A percentile compares a stretch with the other conserved stretches of the same genome.
These are phyloP conservation scores for Oreonectes daqikongensis DNA, from an alignment of 2,797 vertebrate species.

Conservation along the genomic window DNA sequence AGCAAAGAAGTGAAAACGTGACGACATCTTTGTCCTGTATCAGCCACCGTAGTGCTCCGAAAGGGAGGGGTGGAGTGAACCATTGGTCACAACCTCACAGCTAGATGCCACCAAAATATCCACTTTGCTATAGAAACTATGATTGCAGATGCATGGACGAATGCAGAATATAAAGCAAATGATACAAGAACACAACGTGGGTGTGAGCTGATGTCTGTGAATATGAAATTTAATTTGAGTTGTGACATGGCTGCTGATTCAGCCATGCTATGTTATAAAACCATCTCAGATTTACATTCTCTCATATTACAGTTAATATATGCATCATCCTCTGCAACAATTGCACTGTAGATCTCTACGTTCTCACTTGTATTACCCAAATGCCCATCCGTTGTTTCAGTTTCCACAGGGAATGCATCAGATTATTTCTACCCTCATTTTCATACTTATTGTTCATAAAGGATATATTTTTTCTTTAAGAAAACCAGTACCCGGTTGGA, in stretches of 20 bases:
- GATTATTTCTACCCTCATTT: neutral
- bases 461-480: too few species aligned
- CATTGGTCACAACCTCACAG: too few species aligned
- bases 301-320: constrained; percentile 2
- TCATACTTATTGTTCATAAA: neutral
- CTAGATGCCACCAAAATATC: too few species aligned
- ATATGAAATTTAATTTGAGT: neutral
- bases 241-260: neutral
- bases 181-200: too few species aligned
- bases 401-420: neutral
- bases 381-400: neutral
- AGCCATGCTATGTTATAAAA: neutral
- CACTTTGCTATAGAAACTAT: neutral
- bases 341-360: neutral
- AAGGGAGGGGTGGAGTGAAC: too few species aligned
- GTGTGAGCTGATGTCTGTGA: neutral
- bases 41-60: too few species aligned
- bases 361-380: neutral
- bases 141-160: neutral
- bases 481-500: neutral
- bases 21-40: too few species aligned
- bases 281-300: constrained; percentile 1
- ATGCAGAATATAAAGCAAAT: neutral
- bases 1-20: too few species aligned
- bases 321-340: neutral